Evolutionary conservation across 2,797 vertebrate genomes (phyloP).

Genomic region (Apogon talboti): DNA sequence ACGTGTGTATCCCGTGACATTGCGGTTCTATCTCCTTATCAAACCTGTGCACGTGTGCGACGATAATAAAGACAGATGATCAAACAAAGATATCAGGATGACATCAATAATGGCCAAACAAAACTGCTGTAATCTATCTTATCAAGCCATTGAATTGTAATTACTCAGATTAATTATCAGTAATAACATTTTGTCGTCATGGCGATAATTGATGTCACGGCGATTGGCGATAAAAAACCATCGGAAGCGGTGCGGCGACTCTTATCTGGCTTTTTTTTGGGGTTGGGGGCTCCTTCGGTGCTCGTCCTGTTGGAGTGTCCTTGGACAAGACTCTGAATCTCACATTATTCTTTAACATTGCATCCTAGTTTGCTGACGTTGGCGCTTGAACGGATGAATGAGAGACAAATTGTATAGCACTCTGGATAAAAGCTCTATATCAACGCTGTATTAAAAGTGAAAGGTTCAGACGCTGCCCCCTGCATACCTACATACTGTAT

Average conservation of each 20-base stretch:
- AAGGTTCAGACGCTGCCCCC: background rate
- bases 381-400: background rate
- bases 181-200: conserved; percentile 21
- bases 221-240: conserved; percentile 8
- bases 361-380: background rate
- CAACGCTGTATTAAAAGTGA: background rate
- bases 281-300: background rate
- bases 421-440: conserved; percentile 11
- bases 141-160: conserved; percentile 32
- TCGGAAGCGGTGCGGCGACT: background rate
- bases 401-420: background rate
- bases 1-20: background rate
- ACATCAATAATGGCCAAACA: conserved; percentile 40
- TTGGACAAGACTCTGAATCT: background rate
- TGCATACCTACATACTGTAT: background rate
- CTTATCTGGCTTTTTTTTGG: background rate
- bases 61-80: conserved; percentile 16
- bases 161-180: conserved; percentile 42
- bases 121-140: conserved; percentile 21
- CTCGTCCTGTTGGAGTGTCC: background rate
- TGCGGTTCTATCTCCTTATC: conserved; percentile 2
- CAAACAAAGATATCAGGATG: conserved; percentile 20
- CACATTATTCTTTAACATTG: background rate
- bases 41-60: conserved; percentile 1
- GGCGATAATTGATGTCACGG: conserved; percentile 11